A percentile compares a stretch with the other conserved stretches of the same genome.
phyloP scores from a whole-genome alignment of 2,888 invertebrate species.

The Acholoe squamosa region DNA sequence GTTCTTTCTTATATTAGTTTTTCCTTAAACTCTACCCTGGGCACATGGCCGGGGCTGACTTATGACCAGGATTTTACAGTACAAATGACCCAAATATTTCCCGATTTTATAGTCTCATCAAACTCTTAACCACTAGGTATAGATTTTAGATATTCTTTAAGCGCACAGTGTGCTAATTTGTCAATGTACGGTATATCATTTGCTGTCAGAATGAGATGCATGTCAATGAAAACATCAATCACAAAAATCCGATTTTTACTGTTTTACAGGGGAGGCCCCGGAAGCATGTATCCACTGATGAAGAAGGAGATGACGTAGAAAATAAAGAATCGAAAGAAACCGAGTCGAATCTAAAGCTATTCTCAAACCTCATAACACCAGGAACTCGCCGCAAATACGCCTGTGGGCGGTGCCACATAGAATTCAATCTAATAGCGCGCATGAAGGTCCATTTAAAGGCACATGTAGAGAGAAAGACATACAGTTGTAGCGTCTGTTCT shows the following conservation, averaged over 20 bases:
- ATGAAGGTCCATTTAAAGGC: slow-evolving; percentile 42
- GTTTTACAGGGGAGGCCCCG: slow-evolving; percentile 32
- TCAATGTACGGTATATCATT: too few species aligned
- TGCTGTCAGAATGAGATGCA: background rate
- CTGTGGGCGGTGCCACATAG: slow-evolving; percentile 30
- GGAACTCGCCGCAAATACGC: slow-evolving; percentile 23
- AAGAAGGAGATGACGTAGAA: background rate
- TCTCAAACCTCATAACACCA: slow-evolving; percentile 12
- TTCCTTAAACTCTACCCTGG: too few species aligned
- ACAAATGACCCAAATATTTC: too few species aligned
- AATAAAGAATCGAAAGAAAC: background rate
- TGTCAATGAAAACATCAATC: background rate
- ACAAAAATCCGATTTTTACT: background rate
- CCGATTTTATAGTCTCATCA: too few species aligned
- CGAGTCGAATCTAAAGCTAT: background rate
- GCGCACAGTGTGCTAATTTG: too few species aligned
- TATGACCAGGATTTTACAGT: too few species aligned
- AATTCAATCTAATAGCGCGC: slow-evolving; percentile 50
- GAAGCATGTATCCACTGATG: slow-evolving; percentile 40
- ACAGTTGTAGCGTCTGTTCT: slow-evolving; percentile 2
- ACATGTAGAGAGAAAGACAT: slow-evolving; percentile 36
- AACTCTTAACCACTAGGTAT: too few species aligned
- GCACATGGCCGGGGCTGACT: too few species aligned
- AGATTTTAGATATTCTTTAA: too few species aligned
- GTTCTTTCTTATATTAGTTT: too few species aligned